A percentile compares a stretch with the other conserved stretches of the same genome.
These are phyloP conservation scores for Clivina fossor DNA, from an alignment of 2,888 invertebrate genomes.

Conservation along the genomic window DNA sequence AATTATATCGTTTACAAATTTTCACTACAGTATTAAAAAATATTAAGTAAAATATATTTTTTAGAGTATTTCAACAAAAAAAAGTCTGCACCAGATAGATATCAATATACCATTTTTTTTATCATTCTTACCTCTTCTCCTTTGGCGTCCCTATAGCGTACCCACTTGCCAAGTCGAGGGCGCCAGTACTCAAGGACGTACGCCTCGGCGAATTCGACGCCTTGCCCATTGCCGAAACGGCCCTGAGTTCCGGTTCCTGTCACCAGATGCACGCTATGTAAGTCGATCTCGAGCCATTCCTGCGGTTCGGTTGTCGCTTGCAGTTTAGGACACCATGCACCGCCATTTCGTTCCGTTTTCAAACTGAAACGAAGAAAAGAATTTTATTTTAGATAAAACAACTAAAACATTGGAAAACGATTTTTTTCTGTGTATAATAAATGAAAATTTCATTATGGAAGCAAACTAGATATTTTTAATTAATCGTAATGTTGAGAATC, in stretches of 20 bases:
- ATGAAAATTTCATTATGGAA: too few relatives aligned
- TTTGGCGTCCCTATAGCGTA: slow-evolving; percentile 72
- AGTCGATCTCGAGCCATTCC: slow-evolving; percentile 80
- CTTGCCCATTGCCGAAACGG: slow-evolving; percentile 88
- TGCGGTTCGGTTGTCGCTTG: slow-evolving; percentile 75
- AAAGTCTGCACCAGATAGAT: too few relatives aligned
- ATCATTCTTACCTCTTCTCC: slow-evolving; percentile 83
- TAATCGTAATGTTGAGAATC: too few relatives aligned
- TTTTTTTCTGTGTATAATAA: too few relatives aligned
- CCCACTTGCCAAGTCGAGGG: slow-evolving; percentile 77
- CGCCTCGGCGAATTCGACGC: slow-evolving; percentile 82
- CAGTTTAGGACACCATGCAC: slow-evolving; percentile 92
- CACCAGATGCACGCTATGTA: slow-evolving; percentile 77
- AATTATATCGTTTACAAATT: too few relatives aligned
- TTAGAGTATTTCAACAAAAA: too few relatives aligned
- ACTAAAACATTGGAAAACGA: not conserved
- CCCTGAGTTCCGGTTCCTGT: slow-evolving; percentile 86
- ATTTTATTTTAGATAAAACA: not conserved
- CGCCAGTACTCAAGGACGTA: slow-evolving; percentile 86
- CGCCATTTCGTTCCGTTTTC: slow-evolving; percentile 79
- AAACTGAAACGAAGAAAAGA: slow-evolving; percentile 62
- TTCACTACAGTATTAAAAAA: too few relatives aligned
- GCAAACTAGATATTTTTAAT: too few relatives aligned
- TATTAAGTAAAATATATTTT: too few relatives aligned
- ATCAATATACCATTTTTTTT: too few relatives aligned